Evolutionary conservation across 2,888 invertebrate species (phyloP), one percentile per base, ranked within the genome.

Genomic region (Drosophila nr. perissopoda): DNA sequence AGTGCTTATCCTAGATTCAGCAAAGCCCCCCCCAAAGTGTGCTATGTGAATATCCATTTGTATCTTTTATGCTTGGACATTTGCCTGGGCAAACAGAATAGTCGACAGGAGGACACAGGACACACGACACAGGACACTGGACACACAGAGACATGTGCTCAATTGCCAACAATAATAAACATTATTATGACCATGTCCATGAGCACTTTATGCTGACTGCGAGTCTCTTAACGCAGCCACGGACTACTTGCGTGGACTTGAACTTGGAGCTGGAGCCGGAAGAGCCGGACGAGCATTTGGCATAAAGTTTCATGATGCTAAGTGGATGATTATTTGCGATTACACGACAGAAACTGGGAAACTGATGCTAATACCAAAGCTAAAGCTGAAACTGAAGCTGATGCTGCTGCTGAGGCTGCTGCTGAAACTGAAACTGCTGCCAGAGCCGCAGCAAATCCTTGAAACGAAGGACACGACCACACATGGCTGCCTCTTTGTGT

Each of bases 271-370:
- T 3, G 54, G n/a, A 33, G 31, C 34, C 11, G 16, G 18, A 34
- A 49, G 42, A 62, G 56, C 68, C 65, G 77, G 67, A 72, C 72
- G 65, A 72, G 62, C 66, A 66, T 69, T 76, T 72, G 85, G 80
- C 87, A 89, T 89, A 79, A 86, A 87, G 89, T 89, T 87, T 87
- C 79, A 82, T 77, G 84, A 87, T 79, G 75, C 79, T 87, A 88
- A 87, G 90, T 87, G 90, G 88, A 85, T 90, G 88, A 87, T 86
- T 86, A 86, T 89, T 89, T 89, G 90, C 88, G 90, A 89, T 87
- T 89, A 89, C 88, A 88, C 71, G 76, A 73, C 60, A 59, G 61
- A 57, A 71, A 75, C 64, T 67, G 48, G 69, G 33, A 49, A 62
- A 21, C 62, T 29, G 70, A 56, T 38, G 56, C 65, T 54, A 58